These are phyloP conservation scores for Pomatostomus ruficeps DNA, from an alignment of 2,113 vertebrate genomes.

Conservation along the genomic window DNA sequence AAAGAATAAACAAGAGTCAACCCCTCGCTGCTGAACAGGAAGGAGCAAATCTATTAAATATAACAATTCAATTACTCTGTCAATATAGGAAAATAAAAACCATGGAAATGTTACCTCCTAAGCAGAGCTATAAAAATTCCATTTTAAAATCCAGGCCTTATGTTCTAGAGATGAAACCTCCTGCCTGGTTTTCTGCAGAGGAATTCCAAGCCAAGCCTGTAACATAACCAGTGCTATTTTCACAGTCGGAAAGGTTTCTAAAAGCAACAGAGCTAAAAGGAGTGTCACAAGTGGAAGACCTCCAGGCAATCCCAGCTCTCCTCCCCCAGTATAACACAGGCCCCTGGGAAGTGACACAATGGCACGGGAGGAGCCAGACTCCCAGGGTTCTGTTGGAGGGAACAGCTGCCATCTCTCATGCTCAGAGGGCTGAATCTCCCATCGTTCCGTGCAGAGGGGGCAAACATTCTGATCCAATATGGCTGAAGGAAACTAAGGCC, in stretches of 20 bases:
- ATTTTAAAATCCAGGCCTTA: background rate
- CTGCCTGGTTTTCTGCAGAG: background rate
- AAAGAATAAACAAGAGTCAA: background rate
- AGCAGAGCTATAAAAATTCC: background rate
- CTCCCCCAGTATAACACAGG: background rate
- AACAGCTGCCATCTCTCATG: accelerated
- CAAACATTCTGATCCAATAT: background rate
- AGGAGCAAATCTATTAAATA: background rate
- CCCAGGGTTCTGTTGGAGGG: background rate
- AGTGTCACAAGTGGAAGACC: background rate
- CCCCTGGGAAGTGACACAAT: background rate
- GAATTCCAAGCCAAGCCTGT: background rate
- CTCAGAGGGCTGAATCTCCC: background rate
- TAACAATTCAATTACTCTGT: background rate
- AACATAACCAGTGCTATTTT: background rate
- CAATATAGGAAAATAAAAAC: background rate
- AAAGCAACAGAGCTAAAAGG: background rate
- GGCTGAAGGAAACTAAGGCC: background rate
- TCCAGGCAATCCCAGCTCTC: background rate
- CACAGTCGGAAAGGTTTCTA: background rate
- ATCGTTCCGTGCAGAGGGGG: accelerated
- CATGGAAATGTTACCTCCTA: background rate
- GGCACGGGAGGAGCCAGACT: background rate
- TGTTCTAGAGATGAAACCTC: background rate
- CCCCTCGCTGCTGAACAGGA: background rate